Evolutionary conservation across 2,888 invertebrate species (phyloP).

Genomic region (Tenthredo amoena): DNA sequence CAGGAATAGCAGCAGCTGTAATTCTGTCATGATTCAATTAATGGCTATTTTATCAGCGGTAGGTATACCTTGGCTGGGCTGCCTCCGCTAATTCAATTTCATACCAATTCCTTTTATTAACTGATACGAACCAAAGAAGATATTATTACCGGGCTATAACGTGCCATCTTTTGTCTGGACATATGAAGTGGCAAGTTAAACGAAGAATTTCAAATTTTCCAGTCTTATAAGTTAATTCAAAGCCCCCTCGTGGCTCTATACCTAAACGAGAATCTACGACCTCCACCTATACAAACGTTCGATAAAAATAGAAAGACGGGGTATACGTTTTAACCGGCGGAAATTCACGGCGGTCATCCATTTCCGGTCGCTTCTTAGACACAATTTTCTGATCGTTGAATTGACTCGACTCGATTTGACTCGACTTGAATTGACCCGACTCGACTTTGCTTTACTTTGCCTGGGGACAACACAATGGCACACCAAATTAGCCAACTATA

Average conservation of each 20-base stretch:
- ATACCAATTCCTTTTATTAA: constrained; percentile 26
- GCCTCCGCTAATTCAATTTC: constrained; percentile 43
- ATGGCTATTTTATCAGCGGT: constrained; percentile 25
- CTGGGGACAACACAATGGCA: background rate
- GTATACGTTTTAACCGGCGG: constrained; percentile 33
- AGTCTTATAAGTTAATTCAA: too few species aligned
- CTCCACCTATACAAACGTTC: background rate
- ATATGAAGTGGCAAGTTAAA: too few species aligned
- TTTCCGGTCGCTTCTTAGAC: constrained; percentile 32
- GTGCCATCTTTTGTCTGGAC: background rate
- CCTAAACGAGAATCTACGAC: too few species aligned
- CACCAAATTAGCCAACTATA: background rate
- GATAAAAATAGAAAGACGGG: background rate
- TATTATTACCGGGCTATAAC: background rate
- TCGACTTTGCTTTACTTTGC: background rate
- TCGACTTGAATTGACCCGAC: background rate
- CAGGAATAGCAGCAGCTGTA: background rate
- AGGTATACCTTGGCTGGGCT: background rate
- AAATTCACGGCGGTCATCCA: constrained; percentile 44
- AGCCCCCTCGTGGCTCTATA: too few species aligned
- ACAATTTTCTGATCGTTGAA: background rate
- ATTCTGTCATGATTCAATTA: constrained; percentile 48
- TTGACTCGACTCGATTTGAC: background rate
- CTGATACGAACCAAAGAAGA: background rate
- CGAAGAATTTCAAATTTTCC: too few species aligned